Evolutionary conservation across 2,888 invertebrate species (phyloP).

Genomic region (Podabrus alpinus): DNA sequence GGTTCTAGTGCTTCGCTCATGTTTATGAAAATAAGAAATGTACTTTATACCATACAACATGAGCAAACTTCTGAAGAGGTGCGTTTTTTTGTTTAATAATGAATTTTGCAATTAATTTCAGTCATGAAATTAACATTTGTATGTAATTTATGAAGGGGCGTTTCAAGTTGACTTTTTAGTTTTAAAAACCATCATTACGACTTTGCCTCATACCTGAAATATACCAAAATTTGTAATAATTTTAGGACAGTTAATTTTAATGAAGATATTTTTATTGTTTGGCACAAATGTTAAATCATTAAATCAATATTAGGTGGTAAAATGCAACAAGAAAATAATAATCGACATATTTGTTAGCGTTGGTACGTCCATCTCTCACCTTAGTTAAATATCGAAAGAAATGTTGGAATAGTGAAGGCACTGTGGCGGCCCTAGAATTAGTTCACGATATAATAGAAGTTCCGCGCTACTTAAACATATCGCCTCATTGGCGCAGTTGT

Average conservation of each 20-base stretch:
- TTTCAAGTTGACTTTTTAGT: conserved; percentile 25
- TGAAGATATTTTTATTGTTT: conserved; percentile 15
- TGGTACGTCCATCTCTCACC: conserved; percentile 44
- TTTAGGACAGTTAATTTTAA: conserved; percentile 18
- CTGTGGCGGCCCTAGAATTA: no score
- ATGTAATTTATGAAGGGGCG: conserved; percentile 14
- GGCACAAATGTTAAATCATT: conserved; percentile 24
- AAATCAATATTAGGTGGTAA: conserved; percentile 14
- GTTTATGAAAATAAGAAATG: no score
- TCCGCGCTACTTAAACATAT: no score
- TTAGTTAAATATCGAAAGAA: conserved; percentile 50
- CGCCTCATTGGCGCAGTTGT: no score
- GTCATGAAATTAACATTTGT: conserved; percentile 48
- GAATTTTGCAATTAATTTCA: conserved; percentile 28
- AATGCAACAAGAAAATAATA: not conserved
- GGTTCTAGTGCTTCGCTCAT: no score
- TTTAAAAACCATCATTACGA: conserved; percentile 13
- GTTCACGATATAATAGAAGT: no score
- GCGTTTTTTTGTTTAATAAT: no score
- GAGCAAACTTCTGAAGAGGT: no score
- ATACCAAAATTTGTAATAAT: conserved; percentile 17
- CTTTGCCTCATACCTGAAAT: conserved; percentile 40
- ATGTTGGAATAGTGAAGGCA: no score
- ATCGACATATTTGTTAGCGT: not conserved
- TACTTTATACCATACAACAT: no score